Conservation (phyloP, 2,888 invertebrate species). For the Antheraea yamamai region DNA sequence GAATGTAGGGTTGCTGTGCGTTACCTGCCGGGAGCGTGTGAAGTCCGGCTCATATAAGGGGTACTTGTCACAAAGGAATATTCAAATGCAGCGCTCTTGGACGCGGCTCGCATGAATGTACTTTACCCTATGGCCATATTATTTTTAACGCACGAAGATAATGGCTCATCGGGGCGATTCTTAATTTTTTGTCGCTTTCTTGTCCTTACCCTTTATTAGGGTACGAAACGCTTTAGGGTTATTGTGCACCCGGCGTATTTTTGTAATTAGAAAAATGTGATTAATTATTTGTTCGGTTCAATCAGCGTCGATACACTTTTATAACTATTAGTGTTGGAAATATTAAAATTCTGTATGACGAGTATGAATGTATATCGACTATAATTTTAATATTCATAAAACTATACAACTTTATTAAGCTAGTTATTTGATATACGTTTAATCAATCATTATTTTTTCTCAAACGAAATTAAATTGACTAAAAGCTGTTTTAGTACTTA, state of each 20-base stretch:
- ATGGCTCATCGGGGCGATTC: constrained; percentile 81
- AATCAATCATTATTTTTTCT: not conserved
- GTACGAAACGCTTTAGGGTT: constrained; percentile 75
- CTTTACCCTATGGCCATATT: constrained; percentile 81
- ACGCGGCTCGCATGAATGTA: constrained; percentile 78
- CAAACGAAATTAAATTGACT: not conserved
- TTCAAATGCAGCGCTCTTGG: constrained; percentile 80
- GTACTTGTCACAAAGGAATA: constrained; percentile 62
- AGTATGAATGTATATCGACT: not conserved
- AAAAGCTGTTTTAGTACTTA: constrained; percentile 6
- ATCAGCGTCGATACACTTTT: constrained; percentile 13
- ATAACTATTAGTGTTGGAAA: constrained; percentile 8
- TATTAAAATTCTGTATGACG: constrained; percentile 16
- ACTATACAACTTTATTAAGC: not conserved
- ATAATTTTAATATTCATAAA: not conserved
- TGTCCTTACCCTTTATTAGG: constrained; percentile 71
- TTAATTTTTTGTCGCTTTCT: constrained; percentile 79
- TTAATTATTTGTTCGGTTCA: constrained; percentile 26
- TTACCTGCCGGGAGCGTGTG: constrained; percentile 74
- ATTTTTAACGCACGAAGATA: constrained; percentile 81
- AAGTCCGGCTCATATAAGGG: constrained; percentile 77
- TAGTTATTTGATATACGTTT: not conserved
- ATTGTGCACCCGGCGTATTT: constrained; percentile 69
- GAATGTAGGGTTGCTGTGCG: constrained; percentile 38
- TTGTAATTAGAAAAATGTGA: constrained; percentile 25